Base-by-base conservation (phyloP, 2,113 vertebrate genomes). In the Triplophysa tibetana region DNA sequence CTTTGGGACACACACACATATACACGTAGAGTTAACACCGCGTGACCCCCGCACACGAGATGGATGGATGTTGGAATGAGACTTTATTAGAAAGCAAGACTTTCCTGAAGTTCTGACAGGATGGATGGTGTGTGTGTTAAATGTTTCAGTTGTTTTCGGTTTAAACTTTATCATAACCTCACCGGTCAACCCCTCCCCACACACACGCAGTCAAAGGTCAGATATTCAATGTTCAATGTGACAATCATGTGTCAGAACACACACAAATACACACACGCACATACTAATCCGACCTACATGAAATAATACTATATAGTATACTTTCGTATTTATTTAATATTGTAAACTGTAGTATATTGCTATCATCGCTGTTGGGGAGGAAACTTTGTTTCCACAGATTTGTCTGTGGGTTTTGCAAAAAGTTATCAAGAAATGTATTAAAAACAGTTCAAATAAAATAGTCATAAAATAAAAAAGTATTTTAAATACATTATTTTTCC, bases 1-100 rank as follows among this genome's bases (percentile, higher is more conserved):
- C 82, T 81, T 48, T 29, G 64, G 66, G n/a, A 52, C 78, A 58
- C 58, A 58, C 80, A 45, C 68, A 56, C 73, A 79, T 76, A 79
- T 24, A 84, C 56, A 43, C 24, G 61, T 43, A 73, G 33, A 79
- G 83, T 84, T 84, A 81, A 84, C 54, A 75, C 43, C 56, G 83
- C 70, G 70, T 81, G 80, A 84, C 76, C 83, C 68, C 69, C 70
- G 70, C 80, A 79, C 76, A 21, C 38, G 29, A 81, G 83, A 84
- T 79, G 70, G 80, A 84, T 84, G 75, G 58, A 77, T 64, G 80
- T 66, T 81, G 76, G 65, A 79, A 84, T 79, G 66, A 84, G 83
- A 81, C 79, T 78, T 79, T 84, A 84, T 84, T 81, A 84, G 70
- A 84, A 81, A 81, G 70, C 83, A 84, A 70, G 83, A 81, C 79